Conservation (phyloP, 2,113 vertebrate genomes). For the Phalacrocorax aristotelis region DNA sequence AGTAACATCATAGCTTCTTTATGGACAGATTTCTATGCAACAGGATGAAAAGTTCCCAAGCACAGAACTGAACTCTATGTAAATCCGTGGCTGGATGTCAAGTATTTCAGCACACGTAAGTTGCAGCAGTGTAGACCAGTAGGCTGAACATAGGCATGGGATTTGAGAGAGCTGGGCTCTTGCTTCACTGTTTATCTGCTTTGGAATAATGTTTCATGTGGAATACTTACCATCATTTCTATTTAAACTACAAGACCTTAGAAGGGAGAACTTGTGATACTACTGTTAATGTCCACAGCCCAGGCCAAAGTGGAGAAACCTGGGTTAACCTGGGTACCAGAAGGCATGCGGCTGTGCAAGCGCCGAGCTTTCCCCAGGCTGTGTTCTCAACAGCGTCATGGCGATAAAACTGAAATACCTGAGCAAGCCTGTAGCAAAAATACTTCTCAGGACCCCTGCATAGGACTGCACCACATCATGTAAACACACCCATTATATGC, state of each 20-base stretch:
- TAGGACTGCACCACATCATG: rapidly evolving
- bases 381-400: neutral
- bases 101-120: neutral
- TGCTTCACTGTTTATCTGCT: neutral
- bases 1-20: neutral
- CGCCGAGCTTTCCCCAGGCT: neutral
- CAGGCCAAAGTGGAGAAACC: neutral
- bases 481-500: neutral
- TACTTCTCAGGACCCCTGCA: neutral
- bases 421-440: neutral
- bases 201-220: neutral
- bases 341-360: neutral
- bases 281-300: neutral
- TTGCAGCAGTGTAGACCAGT: neutral
- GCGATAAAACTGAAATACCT: neutral
- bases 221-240: neutral
- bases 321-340: neutral
- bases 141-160: neutral
- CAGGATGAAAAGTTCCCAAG: neutral
- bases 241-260: neutral
- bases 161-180: neutral
- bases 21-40: neutral
- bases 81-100: neutral
- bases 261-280: neutral
- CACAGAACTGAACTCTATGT: neutral